phyloP scores from a whole-genome alignment of 2,888 invertebrate genomes.

The Tethea ocularis region DNA sequence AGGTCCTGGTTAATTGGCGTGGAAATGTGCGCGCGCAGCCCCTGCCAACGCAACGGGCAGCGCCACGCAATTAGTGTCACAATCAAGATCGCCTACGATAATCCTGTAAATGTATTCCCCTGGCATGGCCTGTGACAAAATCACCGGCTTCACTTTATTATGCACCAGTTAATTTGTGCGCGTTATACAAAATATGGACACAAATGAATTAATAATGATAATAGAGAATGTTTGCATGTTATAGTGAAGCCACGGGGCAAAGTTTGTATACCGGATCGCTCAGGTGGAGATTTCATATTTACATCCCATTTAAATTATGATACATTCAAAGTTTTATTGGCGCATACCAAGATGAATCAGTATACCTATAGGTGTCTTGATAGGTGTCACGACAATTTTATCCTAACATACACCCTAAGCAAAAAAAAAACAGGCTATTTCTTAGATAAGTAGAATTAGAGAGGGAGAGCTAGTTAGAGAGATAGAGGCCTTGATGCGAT shows the following conservation, averaged over 20 bases:
- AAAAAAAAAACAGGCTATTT: too few species aligned
- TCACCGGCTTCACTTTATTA: constrained; percentile 1
- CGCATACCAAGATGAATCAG: too few species aligned
- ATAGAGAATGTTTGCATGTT: background rate
- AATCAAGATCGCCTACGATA: constrained; percentile 63
- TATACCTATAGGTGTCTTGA: too few species aligned
- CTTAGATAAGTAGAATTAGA: too few species aligned
- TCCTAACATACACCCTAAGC: too few species aligned
- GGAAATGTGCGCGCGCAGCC: constrained; percentile 22
- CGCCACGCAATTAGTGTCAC: constrained; percentile 61
- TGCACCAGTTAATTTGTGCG: constrained; percentile 1
- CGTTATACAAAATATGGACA: background rate
- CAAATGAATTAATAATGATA: background rate
- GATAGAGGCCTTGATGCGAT: too few species aligned
- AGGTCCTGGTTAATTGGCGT: constrained; percentile 22
- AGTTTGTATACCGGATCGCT: background rate
- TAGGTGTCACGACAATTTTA: too few species aligned
- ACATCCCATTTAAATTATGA: background rate
- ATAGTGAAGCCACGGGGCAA: background rate
- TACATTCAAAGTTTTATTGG: too few species aligned
- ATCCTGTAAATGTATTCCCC: constrained; percentile 55
- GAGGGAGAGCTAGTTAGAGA: too few species aligned
- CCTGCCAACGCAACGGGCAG: constrained; percentile 10
- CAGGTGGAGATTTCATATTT: background rate
- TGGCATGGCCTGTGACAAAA: constrained; percentile 13